phyloP scores from a whole-genome alignment of 2,797 vertebrate species.

The Gadopsis bispinosus region DNA sequence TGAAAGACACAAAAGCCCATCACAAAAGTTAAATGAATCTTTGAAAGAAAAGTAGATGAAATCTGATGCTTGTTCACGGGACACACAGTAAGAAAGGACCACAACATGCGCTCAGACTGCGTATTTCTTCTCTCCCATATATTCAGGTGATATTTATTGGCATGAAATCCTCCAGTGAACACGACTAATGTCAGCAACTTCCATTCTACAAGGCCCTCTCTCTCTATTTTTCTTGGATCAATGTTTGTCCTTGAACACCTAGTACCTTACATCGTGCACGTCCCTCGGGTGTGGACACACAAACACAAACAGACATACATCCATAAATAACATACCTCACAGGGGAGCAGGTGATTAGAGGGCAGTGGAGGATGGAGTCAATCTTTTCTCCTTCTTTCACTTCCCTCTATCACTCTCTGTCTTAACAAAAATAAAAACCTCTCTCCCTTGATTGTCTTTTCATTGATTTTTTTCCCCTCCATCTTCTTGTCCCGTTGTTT shows the following conservation, averaged over 20 bases:
- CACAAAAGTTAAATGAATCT: neutral
- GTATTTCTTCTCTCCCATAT: neutral
- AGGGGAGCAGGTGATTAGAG: conserved; percentile 63
- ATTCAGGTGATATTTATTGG: neutral
- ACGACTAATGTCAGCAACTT: neutral
- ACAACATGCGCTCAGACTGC: neutral
- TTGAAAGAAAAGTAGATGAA: neutral
- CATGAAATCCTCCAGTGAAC: conserved; percentile 7
- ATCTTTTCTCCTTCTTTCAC: conserved; percentile 57
- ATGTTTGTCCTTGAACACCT: neutral
- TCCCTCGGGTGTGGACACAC: conserved; percentile 6
- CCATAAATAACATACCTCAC: conserved; percentile 45
- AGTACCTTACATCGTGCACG: neutral
- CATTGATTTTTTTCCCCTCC: conserved; percentile 54
- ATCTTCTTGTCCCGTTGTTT: conserved; percentile 30
- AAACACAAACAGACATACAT: conserved; percentile 9
- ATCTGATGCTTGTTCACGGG: neutral
- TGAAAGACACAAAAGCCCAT: conserved; percentile 6
- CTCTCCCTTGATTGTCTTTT: conserved; percentile 52
- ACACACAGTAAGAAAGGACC: neutral
- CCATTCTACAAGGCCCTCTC: neutral
- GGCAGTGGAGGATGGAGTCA: conserved; percentile 63
- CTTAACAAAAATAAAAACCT: conserved; percentile 22
- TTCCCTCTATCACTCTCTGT: conserved; percentile 30
- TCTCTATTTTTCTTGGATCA: conserved; percentile 15